Evolutionary conservation across 2,888 invertebrate species (phyloP).

Genomic region (Volucella inflata): DNA sequence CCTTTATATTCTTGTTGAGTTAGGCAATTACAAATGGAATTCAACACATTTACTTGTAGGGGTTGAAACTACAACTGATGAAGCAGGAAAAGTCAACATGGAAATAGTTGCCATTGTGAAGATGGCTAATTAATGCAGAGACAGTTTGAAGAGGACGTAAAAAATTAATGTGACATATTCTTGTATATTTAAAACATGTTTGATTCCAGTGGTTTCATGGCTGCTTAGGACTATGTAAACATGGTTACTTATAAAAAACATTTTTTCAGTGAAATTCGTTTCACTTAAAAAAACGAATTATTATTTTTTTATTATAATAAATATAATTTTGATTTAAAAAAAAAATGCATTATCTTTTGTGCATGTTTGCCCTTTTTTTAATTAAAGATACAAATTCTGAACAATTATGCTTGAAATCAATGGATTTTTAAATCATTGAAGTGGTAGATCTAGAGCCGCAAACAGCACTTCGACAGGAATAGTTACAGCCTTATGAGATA

Average conservation of each 20-base stretch:
- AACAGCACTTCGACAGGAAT: no score
- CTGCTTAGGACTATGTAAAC: conserved; percentile 58
- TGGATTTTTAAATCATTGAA: no score
- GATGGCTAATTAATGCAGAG: conserved; percentile 69
- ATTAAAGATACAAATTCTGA: no score
- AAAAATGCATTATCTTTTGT: no score
- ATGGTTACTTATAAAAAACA: conserved; percentile 19
- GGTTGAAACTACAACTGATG: conserved; percentile 30
- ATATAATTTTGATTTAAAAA: no score
- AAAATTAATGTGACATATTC: conserved; percentile 72
- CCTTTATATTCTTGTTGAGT: conserved; percentile 65
- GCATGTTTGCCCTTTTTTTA: no score
- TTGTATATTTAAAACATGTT: conserved; percentile 68
- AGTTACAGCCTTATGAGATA: no score
- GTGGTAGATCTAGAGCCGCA: no score
- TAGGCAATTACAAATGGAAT: conserved; percentile 66
- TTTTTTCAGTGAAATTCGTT: not conserved
- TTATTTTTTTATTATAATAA: no score
- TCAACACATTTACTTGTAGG: conserved; percentile 5
- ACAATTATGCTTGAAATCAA: no score
- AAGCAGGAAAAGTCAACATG: conserved; percentile 51
- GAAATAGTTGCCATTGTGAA: conserved; percentile 56
- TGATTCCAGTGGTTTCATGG: conserved; percentile 64
- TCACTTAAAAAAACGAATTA: no score
- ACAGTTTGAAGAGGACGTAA: conserved; percentile 69